A percentile compares a stretch with the other conserved stretches of the same genome.
phyloP scores from a whole-genome alignment of 2,797 vertebrate genomes.

The Onychomys leucogaster region DNA sequence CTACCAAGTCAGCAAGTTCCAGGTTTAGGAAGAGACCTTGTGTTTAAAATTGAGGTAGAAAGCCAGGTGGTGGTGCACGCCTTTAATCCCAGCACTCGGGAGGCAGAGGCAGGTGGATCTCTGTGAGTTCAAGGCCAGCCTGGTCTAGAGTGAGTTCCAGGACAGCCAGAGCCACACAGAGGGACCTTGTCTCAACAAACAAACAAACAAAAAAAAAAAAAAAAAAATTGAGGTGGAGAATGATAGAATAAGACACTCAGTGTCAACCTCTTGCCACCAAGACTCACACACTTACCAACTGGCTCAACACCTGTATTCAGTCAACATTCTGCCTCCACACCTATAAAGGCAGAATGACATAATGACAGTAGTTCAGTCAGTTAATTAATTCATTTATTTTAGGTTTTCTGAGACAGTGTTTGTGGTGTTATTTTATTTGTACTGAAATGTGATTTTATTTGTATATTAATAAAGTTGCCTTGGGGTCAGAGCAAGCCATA shows the following conservation, averaged over 20 bases:
- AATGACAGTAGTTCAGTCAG: too few relatives aligned
- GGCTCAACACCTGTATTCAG: not conserved
- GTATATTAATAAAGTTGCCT: too few relatives aligned
- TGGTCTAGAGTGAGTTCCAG: not conserved
- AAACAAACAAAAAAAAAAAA: not conserved
- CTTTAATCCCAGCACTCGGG: not conserved
- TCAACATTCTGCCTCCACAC: accelerated
- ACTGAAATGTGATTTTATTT: too few relatives aligned
- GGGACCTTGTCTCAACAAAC: not conserved
- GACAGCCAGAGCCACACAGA: not conserved
- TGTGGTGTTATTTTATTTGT: too few relatives aligned
- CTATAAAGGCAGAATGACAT: not conserved
- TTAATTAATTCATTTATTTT: not conserved
- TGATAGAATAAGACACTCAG: not conserved
- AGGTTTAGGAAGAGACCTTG: not conserved
- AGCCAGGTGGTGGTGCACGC: not conserved
- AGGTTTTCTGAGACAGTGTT: not conserved
- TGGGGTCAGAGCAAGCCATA: too few relatives aligned
- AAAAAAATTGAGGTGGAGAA: not conserved
- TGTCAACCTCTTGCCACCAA: not conserved
- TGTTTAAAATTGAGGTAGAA: not conserved
- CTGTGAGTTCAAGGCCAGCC: not conserved
- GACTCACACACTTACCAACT: too few relatives aligned
- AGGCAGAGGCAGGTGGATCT: not conserved
- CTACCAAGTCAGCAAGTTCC: not conserved